Evolutionary conservation across 1,140 invertebrate species (phyloP).

Genomic region (Neodiprion virginianus): DNA sequence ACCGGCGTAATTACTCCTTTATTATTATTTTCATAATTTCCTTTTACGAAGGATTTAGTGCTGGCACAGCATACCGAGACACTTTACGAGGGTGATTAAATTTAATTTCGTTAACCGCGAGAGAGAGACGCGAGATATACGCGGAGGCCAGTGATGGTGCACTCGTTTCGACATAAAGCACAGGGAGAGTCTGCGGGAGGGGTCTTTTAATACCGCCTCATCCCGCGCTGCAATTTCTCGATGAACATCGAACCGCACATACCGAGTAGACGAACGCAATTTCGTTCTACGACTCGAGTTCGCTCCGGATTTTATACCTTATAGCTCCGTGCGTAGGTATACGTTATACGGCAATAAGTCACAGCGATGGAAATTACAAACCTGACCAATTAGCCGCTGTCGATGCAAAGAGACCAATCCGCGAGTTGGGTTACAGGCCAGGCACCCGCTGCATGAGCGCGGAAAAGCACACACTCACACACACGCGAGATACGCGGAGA

Average conservation of each 20-base stretch:
- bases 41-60: slow-evolving; percentile 2
- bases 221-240: background rate
- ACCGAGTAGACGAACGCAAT: background rate
- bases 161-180: background rate
- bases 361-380: slow-evolving; percentile 2
- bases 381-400: background rate
- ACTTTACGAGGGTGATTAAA: slow-evolving; percentile 7
- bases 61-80: background rate
- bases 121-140: background rate
- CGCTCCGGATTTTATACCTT: too few relatives aligned
- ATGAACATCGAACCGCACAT: background rate
- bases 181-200: background rate
- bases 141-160: background rate
- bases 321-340: background rate
- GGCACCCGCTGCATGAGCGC: too few relatives aligned
- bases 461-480: too few relatives aligned
- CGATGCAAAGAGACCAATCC: too few relatives aligned
- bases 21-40: slow-evolving; percentile 8
- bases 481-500: too few relatives aligned
- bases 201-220: background rate
- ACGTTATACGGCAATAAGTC: background rate
- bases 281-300: background rate
- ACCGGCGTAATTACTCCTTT: background rate
- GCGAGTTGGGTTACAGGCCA: too few relatives aligned
- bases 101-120: slow-evolving; percentile 1